Percentiles rank a stretch among this genome's conserved stretches.
These are phyloP conservation scores for Teleogryllus oceanicus DNA, from an alignment of 2,888 invertebrate species.

Conservation along the genomic window DNA sequence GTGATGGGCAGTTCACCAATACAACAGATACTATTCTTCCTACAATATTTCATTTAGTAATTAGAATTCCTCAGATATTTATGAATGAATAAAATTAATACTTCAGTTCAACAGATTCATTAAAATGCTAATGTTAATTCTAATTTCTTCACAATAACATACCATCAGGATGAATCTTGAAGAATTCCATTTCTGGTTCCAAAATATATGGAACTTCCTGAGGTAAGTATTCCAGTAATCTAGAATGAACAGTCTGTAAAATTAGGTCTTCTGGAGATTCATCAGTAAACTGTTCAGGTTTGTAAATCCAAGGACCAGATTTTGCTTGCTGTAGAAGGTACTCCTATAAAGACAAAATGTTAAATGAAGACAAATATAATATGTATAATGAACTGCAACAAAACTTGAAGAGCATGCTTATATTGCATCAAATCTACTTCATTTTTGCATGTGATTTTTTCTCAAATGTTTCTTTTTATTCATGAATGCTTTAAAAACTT, in stretches of 20 bases:
- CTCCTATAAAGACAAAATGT: conserved; percentile 49
- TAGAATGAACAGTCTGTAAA: conserved; percentile 72
- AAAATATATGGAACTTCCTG: conserved; percentile 84
- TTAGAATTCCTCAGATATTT: no score
- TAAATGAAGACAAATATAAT: no score
- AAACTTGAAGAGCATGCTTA: no score
- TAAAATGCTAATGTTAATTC: no score
- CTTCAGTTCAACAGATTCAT: no score
- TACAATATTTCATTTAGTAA: not conserved
- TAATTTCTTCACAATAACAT: conserved; percentile 31
- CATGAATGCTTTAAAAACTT: no score
- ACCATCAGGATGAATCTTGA: conserved; percentile 54
- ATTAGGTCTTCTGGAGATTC: conserved; percentile 67
- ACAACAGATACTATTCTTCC: conserved; percentile 49
- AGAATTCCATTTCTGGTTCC: conserved; percentile 62
- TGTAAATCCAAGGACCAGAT: conserved; percentile 64
- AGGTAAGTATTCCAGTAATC: conserved; percentile 75
- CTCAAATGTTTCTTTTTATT: no score
- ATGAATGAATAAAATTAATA: no score
- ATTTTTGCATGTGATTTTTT: no score
- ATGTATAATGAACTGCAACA: no score
- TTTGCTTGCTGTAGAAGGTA: conserved; percentile 67
- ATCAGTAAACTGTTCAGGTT: conserved; percentile 67
- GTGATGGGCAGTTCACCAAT: conserved; percentile 60
- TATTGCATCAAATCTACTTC: no score